phyloP scores from a whole-genome alignment of 1,140 invertebrate genomes.

The Zaprionus nigranus region DNA sequence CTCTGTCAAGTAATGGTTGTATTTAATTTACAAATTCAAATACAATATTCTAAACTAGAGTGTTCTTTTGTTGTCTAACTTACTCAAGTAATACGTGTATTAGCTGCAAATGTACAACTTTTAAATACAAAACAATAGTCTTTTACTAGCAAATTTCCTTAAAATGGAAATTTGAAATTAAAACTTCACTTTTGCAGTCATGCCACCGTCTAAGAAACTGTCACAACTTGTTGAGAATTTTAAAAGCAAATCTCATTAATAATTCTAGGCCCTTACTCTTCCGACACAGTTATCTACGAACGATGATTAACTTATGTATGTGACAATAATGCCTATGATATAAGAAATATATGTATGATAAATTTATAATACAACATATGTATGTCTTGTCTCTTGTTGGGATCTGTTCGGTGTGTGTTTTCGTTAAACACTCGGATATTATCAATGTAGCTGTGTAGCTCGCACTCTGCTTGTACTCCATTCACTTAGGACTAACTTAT shows the following conservation, averaged over 20 bases:
- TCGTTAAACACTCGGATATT: constrained; percentile 23
- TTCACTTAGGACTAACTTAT: constrained; percentile 19
- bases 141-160: neutral
- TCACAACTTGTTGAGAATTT: constrained; percentile 32
- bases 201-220: neutral
- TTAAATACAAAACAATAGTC: neutral
- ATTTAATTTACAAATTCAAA: constrained; percentile 1
- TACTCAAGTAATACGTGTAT: neutral
- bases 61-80: neutral
- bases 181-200: neutral
- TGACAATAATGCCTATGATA: constrained; percentile 3
- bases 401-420: constrained; percentile 1
- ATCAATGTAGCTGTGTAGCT: too few species aligned
- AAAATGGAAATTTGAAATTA: neutral
- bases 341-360: constrained; percentile 20
- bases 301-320: neutral
- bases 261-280: neutral
- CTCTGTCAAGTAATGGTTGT: constrained; percentile 2
- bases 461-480: constrained; percentile 17
- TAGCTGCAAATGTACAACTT: constrained; percentile 8
- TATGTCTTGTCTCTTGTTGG: constrained; percentile 15
- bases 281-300: constrained; percentile 16
- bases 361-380: constrained; percentile 23
- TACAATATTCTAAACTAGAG: neutral
- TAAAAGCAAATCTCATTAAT: constrained; percentile 1